phyloP scores from a whole-genome alignment of 1,140 invertebrate species.

The Drosophila triauraria region DNA sequence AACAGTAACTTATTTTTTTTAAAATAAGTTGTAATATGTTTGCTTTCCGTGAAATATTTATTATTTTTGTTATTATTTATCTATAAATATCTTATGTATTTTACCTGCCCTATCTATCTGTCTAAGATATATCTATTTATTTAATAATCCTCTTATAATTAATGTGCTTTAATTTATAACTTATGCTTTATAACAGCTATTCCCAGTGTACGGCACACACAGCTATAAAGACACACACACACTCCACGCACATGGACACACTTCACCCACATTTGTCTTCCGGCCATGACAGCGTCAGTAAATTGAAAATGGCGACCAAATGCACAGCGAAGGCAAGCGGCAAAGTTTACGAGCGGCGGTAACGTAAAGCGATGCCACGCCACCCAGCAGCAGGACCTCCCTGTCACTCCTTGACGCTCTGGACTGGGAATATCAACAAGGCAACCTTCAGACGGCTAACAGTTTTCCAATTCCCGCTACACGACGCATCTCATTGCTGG shows the following conservation, averaged over 20 bases:
- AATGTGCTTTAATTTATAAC: neutral
- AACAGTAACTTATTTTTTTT: neutral
- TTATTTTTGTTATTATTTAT: neutral
- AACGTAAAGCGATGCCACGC: slow-evolving; percentile 19
- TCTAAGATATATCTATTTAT: no score
- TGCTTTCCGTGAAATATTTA: neutral
- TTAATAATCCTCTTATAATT: neutral
- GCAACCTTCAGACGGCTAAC: slow-evolving; percentile 56
- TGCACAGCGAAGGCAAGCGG: slow-evolving; percentile 50
- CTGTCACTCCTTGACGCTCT: slow-evolving; percentile 16
- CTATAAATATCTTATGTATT: neutral
- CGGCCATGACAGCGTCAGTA: slow-evolving; percentile 74
- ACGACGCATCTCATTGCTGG: slow-evolving; percentile 56
- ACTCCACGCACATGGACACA: slow-evolving; percentile 33
- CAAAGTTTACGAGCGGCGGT: slow-evolving; percentile 40
- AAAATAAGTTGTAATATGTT: neutral
- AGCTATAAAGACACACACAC: neutral
- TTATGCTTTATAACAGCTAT: neutral
- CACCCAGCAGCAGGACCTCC: neutral
- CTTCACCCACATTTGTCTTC: slow-evolving; percentile 65
- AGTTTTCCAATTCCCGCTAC: slow-evolving; percentile 65
- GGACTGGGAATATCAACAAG: slow-evolving; percentile 46
- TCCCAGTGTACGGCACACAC: slow-evolving; percentile 11
- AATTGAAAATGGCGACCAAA: slow-evolving; percentile 73
- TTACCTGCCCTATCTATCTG: neutral